phyloP scores from a whole-genome alignment of 2,888 invertebrate genomes.

The Onthophagus sagittarius region DNA sequence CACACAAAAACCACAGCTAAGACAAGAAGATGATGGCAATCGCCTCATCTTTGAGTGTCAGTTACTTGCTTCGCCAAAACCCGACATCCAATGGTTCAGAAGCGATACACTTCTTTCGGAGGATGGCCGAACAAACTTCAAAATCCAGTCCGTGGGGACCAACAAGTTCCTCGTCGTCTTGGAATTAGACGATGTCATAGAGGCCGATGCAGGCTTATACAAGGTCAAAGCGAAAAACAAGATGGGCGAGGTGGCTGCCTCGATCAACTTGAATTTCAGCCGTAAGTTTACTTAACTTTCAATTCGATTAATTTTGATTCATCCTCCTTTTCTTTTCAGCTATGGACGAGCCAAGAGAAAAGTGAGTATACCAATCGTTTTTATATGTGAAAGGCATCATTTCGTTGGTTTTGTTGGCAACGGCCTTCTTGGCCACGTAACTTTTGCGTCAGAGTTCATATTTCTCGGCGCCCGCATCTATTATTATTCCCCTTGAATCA shows the following conservation, averaged over 20 bases:
- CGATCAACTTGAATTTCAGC: constrained; percentile 95
- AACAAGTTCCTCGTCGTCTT: constrained; percentile 89
- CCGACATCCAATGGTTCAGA: constrained; percentile 88
- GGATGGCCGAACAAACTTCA: constrained; percentile 82
- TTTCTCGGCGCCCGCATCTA: constrained; percentile 24
- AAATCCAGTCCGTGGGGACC: constrained; percentile 78
- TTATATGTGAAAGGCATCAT: constrained; percentile 10
- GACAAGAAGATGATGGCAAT: constrained; percentile 95
- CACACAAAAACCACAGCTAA: constrained; percentile 94
- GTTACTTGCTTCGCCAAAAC: constrained; percentile 80
- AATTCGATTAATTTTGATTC: neutral
- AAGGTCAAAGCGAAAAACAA: constrained; percentile 96
- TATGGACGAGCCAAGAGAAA: constrained; percentile 92
- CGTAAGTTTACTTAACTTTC: constrained; percentile 66
- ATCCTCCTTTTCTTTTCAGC: constrained; percentile 63
- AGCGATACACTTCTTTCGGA: constrained; percentile 81
- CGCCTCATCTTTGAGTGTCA: constrained; percentile 93
- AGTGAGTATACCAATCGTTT: constrained; percentile 64
- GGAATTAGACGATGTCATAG: constrained; percentile 93
- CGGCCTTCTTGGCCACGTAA: constrained; percentile 36
- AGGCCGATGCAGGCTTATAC: constrained; percentile 93
- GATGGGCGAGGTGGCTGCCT: constrained; percentile 95
- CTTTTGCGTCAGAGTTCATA: constrained; percentile 40
- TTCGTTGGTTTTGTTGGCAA: constrained; percentile 38
- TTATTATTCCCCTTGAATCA: constrained; percentile 1